These are phyloP conservation scores for Natator depressus DNA, from an alignment of 2,113 vertebrate species.

Conservation along the genomic window DNA sequence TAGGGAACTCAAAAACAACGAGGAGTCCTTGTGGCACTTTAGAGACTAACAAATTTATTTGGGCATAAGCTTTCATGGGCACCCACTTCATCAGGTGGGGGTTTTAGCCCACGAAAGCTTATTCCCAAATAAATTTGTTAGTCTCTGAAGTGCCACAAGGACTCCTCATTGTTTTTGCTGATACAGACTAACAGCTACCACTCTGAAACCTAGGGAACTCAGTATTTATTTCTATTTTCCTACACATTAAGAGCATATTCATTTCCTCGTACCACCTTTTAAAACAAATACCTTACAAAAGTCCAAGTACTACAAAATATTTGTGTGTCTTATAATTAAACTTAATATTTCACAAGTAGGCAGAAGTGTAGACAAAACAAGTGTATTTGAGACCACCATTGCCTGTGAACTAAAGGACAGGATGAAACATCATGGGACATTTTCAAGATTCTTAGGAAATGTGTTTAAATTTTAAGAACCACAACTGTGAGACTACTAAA, in stretches of 20 bases:
- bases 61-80: no score
- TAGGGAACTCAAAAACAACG: neutral
- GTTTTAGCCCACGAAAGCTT: no score
- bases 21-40: neutral
- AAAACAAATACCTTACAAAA: neutral
- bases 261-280: neutral
- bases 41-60: neutral
- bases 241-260: neutral
- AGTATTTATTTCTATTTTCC: neutral
- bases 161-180: no score
- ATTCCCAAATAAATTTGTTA: neutral
- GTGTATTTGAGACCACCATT: rapidly evolving
- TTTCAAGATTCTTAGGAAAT: neutral
- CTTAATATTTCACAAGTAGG: neutral
- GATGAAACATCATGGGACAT: neutral
- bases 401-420: neutral
- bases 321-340: neutral
- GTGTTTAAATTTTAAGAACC: neutral
- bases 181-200: no score
- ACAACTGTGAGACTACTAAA: rapidly evolving
- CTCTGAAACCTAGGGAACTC: neutral
- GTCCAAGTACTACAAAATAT: neutral
- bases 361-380: neutral
- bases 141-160: neutral
- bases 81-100: no score